Evolutionary conservation across 2,888 invertebrate species (phyloP).

Genomic region (Salpingus planirostris): DNA sequence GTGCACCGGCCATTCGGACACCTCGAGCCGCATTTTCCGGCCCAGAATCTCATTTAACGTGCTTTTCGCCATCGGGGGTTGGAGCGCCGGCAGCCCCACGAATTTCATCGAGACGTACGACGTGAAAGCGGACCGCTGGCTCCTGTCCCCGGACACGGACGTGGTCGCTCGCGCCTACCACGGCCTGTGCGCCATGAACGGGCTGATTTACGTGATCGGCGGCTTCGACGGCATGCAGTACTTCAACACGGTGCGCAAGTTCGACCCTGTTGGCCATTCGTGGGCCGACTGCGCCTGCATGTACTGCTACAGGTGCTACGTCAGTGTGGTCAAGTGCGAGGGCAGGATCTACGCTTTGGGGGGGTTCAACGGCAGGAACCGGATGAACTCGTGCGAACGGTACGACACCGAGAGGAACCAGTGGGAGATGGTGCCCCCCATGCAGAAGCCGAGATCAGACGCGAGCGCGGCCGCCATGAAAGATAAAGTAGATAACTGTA

Average conservation of each 20-base stretch:
- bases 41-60: conserved; percentile 71
- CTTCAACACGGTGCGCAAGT: conserved; percentile 70
- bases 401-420: conserved; percentile 68
- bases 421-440: conserved; percentile 68
- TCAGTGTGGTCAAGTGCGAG: conserved; percentile 62
- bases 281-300: conserved; percentile 74
- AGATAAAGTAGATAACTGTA: conserved; percentile 59
- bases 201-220: conserved; percentile 69
- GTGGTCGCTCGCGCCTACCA: conserved; percentile 67
- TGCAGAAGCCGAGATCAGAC: conserved; percentile 69
- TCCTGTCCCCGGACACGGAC: conserved; percentile 59
- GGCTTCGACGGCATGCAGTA: conserved; percentile 74
- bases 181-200: conserved; percentile 62
- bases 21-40: conserved; percentile 18
- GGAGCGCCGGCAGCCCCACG: conserved; percentile 77
- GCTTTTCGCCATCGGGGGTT: conserved; percentile 76
- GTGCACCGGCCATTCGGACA: conserved; percentile 14
- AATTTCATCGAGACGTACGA: conserved; percentile 72
- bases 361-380: conserved; percentile 69
- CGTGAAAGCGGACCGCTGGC: conserved; percentile 71
- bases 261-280: conserved; percentile 64
- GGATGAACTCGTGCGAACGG: conserved; percentile 69
- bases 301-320: conserved; percentile 67
- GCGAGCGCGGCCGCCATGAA: conserved; percentile 63
- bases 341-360: conserved; percentile 74